Conservation (phyloP, 2,888 invertebrate species). For the Drosophila nr. perissopoda region DNA sequence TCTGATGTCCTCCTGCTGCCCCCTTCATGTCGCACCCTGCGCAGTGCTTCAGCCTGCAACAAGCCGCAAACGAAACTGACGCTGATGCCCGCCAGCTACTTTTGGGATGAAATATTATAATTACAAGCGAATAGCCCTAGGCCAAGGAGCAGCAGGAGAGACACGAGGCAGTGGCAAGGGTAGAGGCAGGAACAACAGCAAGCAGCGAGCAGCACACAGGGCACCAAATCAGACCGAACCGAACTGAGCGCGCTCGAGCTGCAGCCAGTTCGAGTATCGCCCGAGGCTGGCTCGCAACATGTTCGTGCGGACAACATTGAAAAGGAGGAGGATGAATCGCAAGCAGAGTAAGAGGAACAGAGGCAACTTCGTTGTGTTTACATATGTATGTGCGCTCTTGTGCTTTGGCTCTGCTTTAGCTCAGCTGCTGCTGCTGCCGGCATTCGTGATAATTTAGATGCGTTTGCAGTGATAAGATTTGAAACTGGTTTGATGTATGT, state of each 20-base stretch:
- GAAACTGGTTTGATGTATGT: conserved; percentile 73
- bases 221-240: conserved; percentile 43
- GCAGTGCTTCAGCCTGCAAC: conserved; percentile 59
- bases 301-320: conserved; percentile 54
- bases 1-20: conserved; percentile 8
- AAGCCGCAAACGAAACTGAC: conserved; percentile 79
- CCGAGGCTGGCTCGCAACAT: conserved; percentile 62
- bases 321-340: conserved; percentile 12
- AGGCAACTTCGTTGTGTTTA: conserved; percentile 70
- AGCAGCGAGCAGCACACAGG: conserved; percentile 20
- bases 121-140: conserved; percentile 84
- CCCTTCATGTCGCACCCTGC: conserved; percentile 20
- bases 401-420: conserved; percentile 16
- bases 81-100: conserved; percentile 81
- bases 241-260: conserved; percentile 40
- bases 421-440: conserved; percentile 60
- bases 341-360: conserved; percentile 20
- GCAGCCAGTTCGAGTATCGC: conserved; percentile 44
- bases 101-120: conserved; percentile 85
- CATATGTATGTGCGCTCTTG: conserved; percentile 33
- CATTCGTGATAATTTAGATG: conserved; percentile 77
- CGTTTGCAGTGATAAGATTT: conserved; percentile 69
- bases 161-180: conserved; percentile 25
- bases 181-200: conserved; percentile 21
- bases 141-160: conserved; percentile 70